Evolutionary conservation across 2,113 vertebrate genomes (phyloP), one percentile per base, ranked within the genome.

Genomic region (Halichoeres trimaculatus): DNA sequence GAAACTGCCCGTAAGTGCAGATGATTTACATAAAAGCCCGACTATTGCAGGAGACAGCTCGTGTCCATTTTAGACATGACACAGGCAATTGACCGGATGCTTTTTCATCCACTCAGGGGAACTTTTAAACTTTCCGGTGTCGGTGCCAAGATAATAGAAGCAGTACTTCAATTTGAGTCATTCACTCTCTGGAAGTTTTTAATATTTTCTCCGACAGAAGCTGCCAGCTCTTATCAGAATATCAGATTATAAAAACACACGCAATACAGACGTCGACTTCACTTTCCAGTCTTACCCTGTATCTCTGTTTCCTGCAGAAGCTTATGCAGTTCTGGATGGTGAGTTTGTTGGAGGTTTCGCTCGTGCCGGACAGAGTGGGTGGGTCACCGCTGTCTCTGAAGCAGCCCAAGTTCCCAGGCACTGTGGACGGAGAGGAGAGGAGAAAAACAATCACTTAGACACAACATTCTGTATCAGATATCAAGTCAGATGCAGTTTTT

Each of bases 331-430:
- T 96, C 78, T 98, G 97, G 67, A 99, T 98, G 8, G 97, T 99
- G 19, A 98, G 97, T 54, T 96, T 97, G 84, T 96, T 97, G 84
- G 95, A 97, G 0, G 96, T 98, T 86, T 98, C 95, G 0, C 96
- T 97, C 91, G 92, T 91, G 0, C 97, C 96, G 8, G 96, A 95
- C 67, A 99, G 75, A 67, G 97, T 95, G 45, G 95, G 96, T 1
- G 97, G 97, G 81, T 98, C 95, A 7, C 97, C 97, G 12, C 95
- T 97, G 89, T 98, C 97, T 86, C 94, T 97, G 91, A 96, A 99
- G 88, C 97, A 99, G 56, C 97, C 97, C 13, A 99, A 86, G 81
- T 97, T 97, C n/a, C 97, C 97, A 2, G 97, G 97, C 97, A 99
- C 97, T 99, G 90, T 65, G 81, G 48, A 65, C 78, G 82, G 51